Evolutionary conservation across 2,888 invertebrate genomes (phyloP).

Genomic region (Epistrophella euchroma): DNA sequence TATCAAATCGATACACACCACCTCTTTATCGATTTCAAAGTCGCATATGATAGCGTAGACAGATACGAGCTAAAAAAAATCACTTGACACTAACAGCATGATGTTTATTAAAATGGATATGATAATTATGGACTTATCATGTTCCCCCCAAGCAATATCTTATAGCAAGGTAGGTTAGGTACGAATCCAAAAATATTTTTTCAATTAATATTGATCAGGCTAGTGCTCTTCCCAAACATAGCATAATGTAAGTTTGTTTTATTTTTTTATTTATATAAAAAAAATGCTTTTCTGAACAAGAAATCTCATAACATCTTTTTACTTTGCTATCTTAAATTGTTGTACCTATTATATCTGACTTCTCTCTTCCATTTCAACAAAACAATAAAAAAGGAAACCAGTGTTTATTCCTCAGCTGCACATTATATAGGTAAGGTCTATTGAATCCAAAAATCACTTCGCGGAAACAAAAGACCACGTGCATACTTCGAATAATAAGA

Average conservation of each 20-base stretch:
- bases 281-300: not conserved
- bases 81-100: no score
- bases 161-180: no score
- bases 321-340: conserved; percentile 13
- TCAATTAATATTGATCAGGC: no score
- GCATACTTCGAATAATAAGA: conserved; percentile 49
- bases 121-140: no score
- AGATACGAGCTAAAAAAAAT: no score
- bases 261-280: not conserved
- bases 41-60: no score
- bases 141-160: no score
- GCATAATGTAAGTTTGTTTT: not conserved
- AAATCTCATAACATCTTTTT: conserved; percentile 1
- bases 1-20: no score
- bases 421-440: conserved; percentile 28
- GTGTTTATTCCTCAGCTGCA: conserved; percentile 40
- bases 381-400: conserved; percentile 40
- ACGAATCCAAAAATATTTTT: no score
- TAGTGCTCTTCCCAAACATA: not conserved
- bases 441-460: conserved; percentile 70
- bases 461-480: conserved; percentile 71
- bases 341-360: not conserved
- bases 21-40: no score
- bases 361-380: conserved; percentile 25
- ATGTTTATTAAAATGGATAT: no score